Base-by-base conservation (phyloP, 2,888 invertebrate genomes). In the Sclerodermus sp. region DNA sequence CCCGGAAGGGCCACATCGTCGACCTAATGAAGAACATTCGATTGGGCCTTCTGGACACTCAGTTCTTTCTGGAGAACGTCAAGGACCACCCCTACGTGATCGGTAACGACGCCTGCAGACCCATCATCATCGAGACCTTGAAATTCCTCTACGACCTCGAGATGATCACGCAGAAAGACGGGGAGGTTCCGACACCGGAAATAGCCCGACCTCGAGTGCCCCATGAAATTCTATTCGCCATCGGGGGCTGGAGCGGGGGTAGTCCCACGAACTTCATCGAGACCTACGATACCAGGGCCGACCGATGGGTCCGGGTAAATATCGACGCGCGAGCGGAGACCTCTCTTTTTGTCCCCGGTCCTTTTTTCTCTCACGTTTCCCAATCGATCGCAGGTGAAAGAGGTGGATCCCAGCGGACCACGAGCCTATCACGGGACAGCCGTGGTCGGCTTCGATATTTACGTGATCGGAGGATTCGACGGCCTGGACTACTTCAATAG, bases 341-440 rank as follows among this genome's bases (percentile, higher is more conserved):
- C 10, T 30, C 10, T 30, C 30, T 30, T 30, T 10, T 9, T 6
- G 30, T 6, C 10, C 30, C 10, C 10, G 30, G 10, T 30, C 30
- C 8, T 30, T 30, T 10, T 6, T 30, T 10, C 10, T 30, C 30
- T n/a, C 13, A 34, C 4, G 13, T 34, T n/a, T 12, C 13, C 12
- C 34, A 34, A 30, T n/a, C n/a, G n/a, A 30, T 30, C 13, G 4
- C 34, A 86, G 84, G 86, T 90, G 9, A 84, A 86, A 58, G 89
- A 91, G 69, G 88, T 89, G 39, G 93, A 93, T 77, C 87, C 90
- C 1, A 84, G 85, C 10, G 93, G 93, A 17, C 91, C 94, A 0
- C 83, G 95, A 45, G 95, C 94, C 0, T 96, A 96, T 76, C 96
- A 96, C 71, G 95, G 95, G n/a, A 91, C 93, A 0, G 93, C 91